Conservation (phyloP, 2,797 vertebrate genomes). For the Poecilia wingei region DNA sequence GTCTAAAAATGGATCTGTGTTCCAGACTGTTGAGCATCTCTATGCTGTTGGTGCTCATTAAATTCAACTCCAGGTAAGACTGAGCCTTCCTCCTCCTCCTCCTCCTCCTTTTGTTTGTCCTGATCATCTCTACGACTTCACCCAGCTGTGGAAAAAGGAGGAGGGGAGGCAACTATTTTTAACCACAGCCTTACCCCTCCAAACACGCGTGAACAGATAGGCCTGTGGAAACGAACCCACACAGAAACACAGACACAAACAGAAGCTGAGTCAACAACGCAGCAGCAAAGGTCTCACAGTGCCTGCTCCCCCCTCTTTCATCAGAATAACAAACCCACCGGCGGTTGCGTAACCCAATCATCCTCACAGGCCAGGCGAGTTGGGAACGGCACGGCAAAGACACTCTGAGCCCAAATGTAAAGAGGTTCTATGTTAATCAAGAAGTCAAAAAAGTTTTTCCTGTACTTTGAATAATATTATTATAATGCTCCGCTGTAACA, state of each 20-base stretch:
- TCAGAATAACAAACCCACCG: slow-evolving; percentile 36
- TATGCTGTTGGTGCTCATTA: neutral
- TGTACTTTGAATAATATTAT: neutral
- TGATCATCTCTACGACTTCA: slow-evolving; percentile 32
- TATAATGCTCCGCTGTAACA: neutral
- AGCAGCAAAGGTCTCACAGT: slow-evolving; percentile 60
- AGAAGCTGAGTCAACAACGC: slow-evolving; percentile 64
- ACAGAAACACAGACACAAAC: slow-evolving; percentile 4
- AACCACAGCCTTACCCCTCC: slow-evolving; percentile 25
- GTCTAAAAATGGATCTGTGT: neutral
- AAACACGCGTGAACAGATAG: slow-evolving; percentile 35
- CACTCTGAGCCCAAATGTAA: neutral
- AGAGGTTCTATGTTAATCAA: neutral
- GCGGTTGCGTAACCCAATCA: neutral
- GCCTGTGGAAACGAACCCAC: slow-evolving; percentile 17
- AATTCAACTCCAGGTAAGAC: slow-evolving; percentile 28
- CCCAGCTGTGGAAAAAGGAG: slow-evolving; percentile 51
- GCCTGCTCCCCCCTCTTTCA: slow-evolving; percentile 29
- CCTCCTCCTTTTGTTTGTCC: slow-evolving; percentile 17
- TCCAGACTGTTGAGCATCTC: neutral
- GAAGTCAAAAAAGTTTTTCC: neutral
- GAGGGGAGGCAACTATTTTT: slow-evolving; percentile 51
- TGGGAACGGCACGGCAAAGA: slow-evolving; percentile 22
- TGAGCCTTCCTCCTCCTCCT: slow-evolving; percentile 4
- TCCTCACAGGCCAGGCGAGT: slow-evolving; percentile 34